Conservation (phyloP, 2,888 invertebrate species). For the Nomada fabriciana region DNA sequence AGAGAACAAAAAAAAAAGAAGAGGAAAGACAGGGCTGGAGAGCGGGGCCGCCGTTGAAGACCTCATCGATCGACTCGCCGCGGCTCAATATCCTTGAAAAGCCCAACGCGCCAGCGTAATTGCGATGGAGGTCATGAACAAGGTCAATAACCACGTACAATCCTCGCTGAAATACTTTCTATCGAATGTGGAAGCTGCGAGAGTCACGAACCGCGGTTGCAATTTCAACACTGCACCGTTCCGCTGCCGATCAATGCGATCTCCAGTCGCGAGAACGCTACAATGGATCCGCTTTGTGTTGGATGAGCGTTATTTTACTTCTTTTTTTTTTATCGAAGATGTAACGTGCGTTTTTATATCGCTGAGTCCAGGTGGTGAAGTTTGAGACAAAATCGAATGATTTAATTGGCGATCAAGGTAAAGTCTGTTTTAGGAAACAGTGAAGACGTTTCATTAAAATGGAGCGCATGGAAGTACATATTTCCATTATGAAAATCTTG, state of each 20-base stretch:
- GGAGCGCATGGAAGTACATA: too few relatives aligned
- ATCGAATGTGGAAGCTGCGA: constrained; percentile 20
- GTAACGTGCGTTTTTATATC: too few relatives aligned
- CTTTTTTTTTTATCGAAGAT: too few relatives aligned
- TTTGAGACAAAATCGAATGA: too few relatives aligned
- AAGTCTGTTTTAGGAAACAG: too few relatives aligned
- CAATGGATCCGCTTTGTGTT: not conserved
- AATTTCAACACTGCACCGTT: constrained; percentile 7
- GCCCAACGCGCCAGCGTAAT: constrained; percentile 60
- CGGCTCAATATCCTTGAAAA: constrained; percentile 68
- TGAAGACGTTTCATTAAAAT: too few relatives aligned
- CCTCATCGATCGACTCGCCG: constrained; percentile 56
- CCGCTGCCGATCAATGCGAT: constrained; percentile 2
- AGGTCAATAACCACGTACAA: constrained; percentile 67
- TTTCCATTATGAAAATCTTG: too few relatives aligned
- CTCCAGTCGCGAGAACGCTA: not conserved
- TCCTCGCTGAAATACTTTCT: constrained; percentile 48
- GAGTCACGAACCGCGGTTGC: not conserved
- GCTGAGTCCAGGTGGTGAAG: too few relatives aligned
- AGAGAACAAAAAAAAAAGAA: not conserved
- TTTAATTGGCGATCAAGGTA: too few relatives aligned
- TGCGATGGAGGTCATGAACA: constrained; percentile 65
- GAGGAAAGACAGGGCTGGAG: not conserved
- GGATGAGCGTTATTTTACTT: not conserved
- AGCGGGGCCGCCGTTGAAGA: constrained; percentile 29